Evolutionary conservation across 2,113 vertebrate genomes (phyloP), one percentile per base, ranked within the genome.

Genomic region (Elgaria multicarinata): DNA sequence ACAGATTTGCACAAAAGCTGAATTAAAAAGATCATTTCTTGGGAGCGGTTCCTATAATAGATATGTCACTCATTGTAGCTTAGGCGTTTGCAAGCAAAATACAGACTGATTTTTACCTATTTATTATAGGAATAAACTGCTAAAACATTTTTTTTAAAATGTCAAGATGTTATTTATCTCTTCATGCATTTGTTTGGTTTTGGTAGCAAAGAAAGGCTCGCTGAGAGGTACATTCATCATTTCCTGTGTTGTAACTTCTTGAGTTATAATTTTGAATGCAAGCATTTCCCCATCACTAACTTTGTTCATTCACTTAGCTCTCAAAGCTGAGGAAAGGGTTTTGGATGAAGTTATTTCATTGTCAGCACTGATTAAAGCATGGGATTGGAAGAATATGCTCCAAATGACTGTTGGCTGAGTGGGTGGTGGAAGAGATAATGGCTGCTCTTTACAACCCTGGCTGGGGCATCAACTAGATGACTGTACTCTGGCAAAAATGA

Each of bases 21-120:
- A 94, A 93, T 94, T 93, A 93, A 80, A 90, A 85, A 93, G 88
- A 95, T 74, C 91, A 39, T 93, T 94, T 93, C 92, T 93, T 85
- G 46, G 36, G 67, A 88, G 39, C 33, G 50, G 8, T 80, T 95
- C 77, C 92, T 83, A 90, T 93, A 88, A 93, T 58, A 87, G 84
- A 87, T 88, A 94, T 79, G 92, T 93, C 94, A 93, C 62, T 94
- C 91, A 90, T 69, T 87, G 6, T 75, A 85, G 33, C 44, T 53
- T 85, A 74, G 85, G 90, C 94, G 13, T 76, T 53, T 75, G 74
- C 0, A 78, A 76, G 36, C 42, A 86, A 80, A 91, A 89, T 44
- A 46, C 7, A 88, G 50, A 44, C 26, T 90, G 3, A 71, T 80
- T 92, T 92, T 96, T 92, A 87, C 83, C 42, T 88, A 90, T 69